Base-by-base conservation (phyloP, 1,140 invertebrate genomes). In the Nebria ingens region DNA sequence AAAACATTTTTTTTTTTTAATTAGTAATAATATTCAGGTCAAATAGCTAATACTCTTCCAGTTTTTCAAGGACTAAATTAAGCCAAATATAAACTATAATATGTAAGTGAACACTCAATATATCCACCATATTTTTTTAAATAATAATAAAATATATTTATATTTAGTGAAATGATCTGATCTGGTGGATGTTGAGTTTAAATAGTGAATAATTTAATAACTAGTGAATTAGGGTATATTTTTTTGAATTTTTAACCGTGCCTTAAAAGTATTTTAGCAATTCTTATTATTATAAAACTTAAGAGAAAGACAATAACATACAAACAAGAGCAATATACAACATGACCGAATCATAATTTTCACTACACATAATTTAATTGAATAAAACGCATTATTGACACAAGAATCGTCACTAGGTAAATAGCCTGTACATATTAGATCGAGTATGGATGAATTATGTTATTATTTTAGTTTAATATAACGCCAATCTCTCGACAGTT, bases 401-500 rank as follows among this genome's bases (percentile, higher is more conserved):
- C n/a, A n/a, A 34, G 6, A 9, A 34, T 34, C n/a, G n/a, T n/a
- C 6, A 45, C 6, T 45, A 45, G 40, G 40, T 45, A 45, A 45
- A 45, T 45, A 45, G 40, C 40, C 40, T 45, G 40, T 45, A 45
- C 40, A 45, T 45, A 34, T 34, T 34, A 45, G 40, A 45, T 45
- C 40, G 15, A 45, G 40, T 45, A 45, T 45, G 40, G 40, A 45
- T 45, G 40, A 45, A 12, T 45, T 45, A 45, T 45, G 6, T 4
- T 45, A 45, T 45, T 45, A 45, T 12, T 45, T n/a, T 45, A 45
- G 17, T 45, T 9, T 34, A 34, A 34, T 45, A 45, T 11, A 12
- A 45, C 15, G 40, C 15, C 40, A 45, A 17, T 45, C 9, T 4
- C 17, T 17, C 17, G n/a, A 17, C 40, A 45, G 40, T 6, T 17